These are phyloP conservation scores for Malacosoma neustria DNA, from an alignment of 2,888 invertebrate species.

Conservation along the genomic window DNA sequence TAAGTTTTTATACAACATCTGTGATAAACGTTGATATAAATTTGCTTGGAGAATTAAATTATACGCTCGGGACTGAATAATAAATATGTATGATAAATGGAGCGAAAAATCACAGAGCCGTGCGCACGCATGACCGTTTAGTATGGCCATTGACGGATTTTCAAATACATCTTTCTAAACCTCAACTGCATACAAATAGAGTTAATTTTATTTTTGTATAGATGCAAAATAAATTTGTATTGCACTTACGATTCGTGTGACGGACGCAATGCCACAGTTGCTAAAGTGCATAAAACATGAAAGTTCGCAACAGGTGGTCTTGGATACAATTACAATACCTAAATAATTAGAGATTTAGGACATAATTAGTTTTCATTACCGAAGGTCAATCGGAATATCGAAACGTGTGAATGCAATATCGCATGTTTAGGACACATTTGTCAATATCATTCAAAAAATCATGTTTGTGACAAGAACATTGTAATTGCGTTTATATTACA, in stretches of 20 bases:
- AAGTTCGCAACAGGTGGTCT: constrained; percentile 31
- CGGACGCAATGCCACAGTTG: constrained; percentile 37
- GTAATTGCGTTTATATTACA: background rate
- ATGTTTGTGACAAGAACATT: background rate
- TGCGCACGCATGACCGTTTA: constrained; percentile 27
- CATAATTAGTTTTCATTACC: background rate
- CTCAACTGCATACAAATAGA: constrained; percentile 9
- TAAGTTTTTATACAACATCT: too few species aligned
- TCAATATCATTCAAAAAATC: background rate
- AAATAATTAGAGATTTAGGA: constrained; percentile 24
- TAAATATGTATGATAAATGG: constrained; percentile 46
- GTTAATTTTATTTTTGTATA: constrained; percentile 5
- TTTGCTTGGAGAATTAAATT: background rate
- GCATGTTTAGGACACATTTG: background rate
- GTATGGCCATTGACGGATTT: constrained; percentile 15
- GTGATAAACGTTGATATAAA: too few species aligned
- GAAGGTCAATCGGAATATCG: constrained; percentile 6
- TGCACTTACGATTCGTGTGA: constrained; percentile 22
- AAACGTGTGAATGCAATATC: background rate
- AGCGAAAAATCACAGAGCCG: constrained; percentile 54
- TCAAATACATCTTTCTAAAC: constrained; percentile 5
- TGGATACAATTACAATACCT: constrained; percentile 31
- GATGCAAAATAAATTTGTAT: constrained; percentile 11
- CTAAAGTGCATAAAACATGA: constrained; percentile 37
- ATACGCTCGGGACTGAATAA: constrained; percentile 36